These are phyloP conservation scores for Chaetodon trifascialis DNA, from an alignment of 2,113 vertebrate species.

Conservation along the genomic window DNA sequence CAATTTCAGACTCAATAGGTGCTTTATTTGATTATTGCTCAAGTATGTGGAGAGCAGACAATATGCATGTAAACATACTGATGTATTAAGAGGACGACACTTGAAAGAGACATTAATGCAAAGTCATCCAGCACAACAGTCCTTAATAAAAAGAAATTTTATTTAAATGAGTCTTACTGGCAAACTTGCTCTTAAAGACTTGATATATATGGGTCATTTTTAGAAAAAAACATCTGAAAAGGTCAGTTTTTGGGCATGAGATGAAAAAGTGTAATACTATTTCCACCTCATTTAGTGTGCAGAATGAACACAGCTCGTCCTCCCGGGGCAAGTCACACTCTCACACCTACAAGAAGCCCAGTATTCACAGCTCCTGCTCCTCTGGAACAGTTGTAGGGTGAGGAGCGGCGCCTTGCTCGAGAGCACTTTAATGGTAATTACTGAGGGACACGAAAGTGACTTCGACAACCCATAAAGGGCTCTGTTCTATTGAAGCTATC, in stretches of 20 bases:
- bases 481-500: constrained; percentile 22
- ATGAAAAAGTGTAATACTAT: constrained; percentile 43
- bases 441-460: constrained; percentile 36
- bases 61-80: neutral
- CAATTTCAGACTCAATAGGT: neutral
- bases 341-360: constrained; percentile 33
- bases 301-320: constrained; percentile 27
- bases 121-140: neutral
- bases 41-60: neutral
- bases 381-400: constrained; percentile 11
- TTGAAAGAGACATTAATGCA: neutral
- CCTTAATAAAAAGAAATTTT: neutral
- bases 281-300: constrained; percentile 52
- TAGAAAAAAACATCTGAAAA: neutral
- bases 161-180: neutral
- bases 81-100: neutral
- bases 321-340: constrained; percentile 37
- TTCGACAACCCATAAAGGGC: constrained; percentile 34
- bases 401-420: neutral
- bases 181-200: constrained; percentile 6
- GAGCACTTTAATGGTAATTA: constrained; percentile 61
- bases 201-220: constrained; percentile 27
- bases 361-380: constrained; percentile 20
- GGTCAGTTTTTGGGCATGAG: constrained; percentile 29
- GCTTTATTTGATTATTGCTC: neutral